phyloP scores from a whole-genome alignment of 1,140 invertebrate species.

The Lordiphosa mommai region DNA sequence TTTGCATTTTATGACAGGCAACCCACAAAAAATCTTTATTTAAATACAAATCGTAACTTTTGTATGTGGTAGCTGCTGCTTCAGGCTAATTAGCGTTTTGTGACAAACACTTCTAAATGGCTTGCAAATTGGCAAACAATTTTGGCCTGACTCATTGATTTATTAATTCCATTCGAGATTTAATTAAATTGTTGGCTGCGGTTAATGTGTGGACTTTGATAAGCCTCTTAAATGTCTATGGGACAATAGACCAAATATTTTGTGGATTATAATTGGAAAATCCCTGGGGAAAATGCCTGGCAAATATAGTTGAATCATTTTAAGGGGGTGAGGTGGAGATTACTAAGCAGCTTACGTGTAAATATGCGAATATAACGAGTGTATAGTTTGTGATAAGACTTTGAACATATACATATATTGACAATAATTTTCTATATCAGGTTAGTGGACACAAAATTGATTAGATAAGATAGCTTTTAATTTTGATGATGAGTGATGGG shows the following conservation, averaged over 20 bases:
- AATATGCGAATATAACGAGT: background rate
- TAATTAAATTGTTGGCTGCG: conserved; percentile 44
- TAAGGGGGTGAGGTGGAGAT: background rate
- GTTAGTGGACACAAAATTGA: background rate
- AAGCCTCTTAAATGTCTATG: conserved; percentile 4
- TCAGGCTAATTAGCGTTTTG: conserved; percentile 67
- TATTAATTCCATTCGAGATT: conserved; percentile 58
- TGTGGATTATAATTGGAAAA: background rate
- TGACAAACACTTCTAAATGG: conserved; percentile 64
- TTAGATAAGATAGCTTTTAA: conserved; percentile 5
- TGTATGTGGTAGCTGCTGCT: conserved; percentile 38
- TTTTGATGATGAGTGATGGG: background rate
- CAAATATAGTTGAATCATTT: background rate
- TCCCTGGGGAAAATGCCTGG: background rate
- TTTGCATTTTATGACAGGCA: conserved; percentile 61
- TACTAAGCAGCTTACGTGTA: conserved; percentile 2
- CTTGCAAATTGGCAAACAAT: conserved; percentile 64
- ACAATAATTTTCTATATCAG: background rate
- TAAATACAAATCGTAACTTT: conserved; percentile 11
- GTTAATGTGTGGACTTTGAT: conserved; percentile 11
- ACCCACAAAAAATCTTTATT: background rate
- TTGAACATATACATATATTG: conserved; percentile 5
- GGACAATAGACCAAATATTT: background rate
- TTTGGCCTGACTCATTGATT: conserved; percentile 41
- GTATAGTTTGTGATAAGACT: background rate